Evolutionary conservation across 2,797 vertebrate species (phyloP).

Genomic region (Sebastes reedi): DNA sequence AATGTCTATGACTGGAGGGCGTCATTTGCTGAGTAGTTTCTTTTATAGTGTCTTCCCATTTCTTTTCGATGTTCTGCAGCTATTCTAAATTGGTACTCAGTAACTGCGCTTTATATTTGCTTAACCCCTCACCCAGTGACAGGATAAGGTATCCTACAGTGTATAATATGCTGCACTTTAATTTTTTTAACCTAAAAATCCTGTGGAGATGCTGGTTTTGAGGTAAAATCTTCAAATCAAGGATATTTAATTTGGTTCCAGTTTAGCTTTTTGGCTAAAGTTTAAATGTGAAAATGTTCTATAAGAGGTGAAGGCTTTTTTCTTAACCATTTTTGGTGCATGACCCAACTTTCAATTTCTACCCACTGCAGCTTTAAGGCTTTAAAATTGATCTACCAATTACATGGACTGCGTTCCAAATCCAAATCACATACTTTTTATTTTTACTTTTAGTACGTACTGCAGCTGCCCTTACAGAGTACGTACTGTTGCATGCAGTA

Average conservation of each 20-base stretch:
- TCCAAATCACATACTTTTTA: too few relatives aligned
- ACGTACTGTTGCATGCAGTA: too few relatives aligned
- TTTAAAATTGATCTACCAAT: not conserved
- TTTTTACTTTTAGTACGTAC: too few relatives aligned
- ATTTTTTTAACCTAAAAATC: not conserved
- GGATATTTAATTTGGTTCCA: not conserved
- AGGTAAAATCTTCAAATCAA: not conserved
- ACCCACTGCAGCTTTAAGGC: not conserved
- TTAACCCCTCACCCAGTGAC: not conserved
- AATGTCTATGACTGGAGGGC: slow-evolving; percentile 1
- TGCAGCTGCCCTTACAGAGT: too few relatives aligned
- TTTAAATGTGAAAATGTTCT: too few relatives aligned
- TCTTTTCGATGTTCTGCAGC: not conserved
- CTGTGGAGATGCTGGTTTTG: not conserved
- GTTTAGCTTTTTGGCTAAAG: too few relatives aligned
- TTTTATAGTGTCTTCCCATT: slow-evolving; percentile 16
- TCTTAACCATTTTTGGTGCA: too few relatives aligned
- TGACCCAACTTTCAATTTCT: too few relatives aligned
- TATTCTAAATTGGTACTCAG: not conserved
- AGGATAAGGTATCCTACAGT: not conserved
- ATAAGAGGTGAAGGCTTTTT: too few relatives aligned
- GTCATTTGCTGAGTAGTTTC: slow-evolving; percentile 11
- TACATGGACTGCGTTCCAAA: too few relatives aligned
- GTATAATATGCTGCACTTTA: not conserved
- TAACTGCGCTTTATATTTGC: not conserved